phyloP scores from a whole-genome alignment of 2,113 vertebrate species.

The Mola mola region DNA sequence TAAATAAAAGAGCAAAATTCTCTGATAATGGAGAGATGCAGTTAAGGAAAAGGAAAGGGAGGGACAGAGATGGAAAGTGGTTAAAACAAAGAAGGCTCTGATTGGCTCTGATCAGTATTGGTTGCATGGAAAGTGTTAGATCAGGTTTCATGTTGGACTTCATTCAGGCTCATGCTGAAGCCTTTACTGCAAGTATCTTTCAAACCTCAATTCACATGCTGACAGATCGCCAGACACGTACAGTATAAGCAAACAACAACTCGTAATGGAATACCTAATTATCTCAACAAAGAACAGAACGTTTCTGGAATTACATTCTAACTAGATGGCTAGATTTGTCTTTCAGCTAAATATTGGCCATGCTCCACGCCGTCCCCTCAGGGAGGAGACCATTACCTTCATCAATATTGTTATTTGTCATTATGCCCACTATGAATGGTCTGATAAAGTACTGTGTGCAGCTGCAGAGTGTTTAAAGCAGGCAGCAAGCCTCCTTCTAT shows the following conservation, averaged over 20 bases:
- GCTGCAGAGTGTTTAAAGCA: slow-evolving; percentile 47
- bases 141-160: slow-evolving; percentile 55
- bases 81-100: slow-evolving; percentile 26
- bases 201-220: slow-evolving; percentile 12
- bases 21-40: slow-evolving; percentile 43
- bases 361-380: slow-evolving; percentile 8
- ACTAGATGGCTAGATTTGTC: slow-evolving; percentile 61
- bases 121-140: slow-evolving; percentile 58
- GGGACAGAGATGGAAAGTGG: not conserved
- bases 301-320: slow-evolving; percentile 64
- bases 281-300: slow-evolving; percentile 70
- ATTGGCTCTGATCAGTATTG: slow-evolving; percentile 53
- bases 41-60: slow-evolving; percentile 43
- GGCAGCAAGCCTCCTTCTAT: slow-evolving; percentile 23
- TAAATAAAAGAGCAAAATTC: slow-evolving; percentile 13
- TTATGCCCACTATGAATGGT: slow-evolving; percentile 60
- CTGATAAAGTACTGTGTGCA: slow-evolving; percentile 38
- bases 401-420: slow-evolving; percentile 68
- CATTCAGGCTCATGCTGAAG: slow-evolving; percentile 35
- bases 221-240: slow-evolving; percentile 18
- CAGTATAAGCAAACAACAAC: slow-evolving; percentile 38
- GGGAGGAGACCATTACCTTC: slow-evolving; percentile 34
- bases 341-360: slow-evolving; percentile 16
- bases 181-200: slow-evolving; percentile 36
- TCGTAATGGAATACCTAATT: slow-evolving; percentile 80